Evolutionary conservation across 2,888 invertebrate species (phyloP).

Genomic region (Peribatodes rhomboidaria): DNA sequence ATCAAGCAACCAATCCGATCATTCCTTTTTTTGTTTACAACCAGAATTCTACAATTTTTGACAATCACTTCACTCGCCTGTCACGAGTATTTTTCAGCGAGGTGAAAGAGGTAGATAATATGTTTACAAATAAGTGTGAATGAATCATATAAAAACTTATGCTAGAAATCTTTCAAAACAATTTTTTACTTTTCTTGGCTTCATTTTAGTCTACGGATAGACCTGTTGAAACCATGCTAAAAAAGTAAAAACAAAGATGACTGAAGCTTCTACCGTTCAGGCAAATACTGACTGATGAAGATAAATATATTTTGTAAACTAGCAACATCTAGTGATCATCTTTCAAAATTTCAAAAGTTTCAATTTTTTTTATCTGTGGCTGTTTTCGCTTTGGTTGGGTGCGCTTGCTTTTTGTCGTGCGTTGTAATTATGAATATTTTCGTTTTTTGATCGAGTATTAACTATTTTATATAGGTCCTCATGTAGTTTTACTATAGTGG

Average conservation of each 20-base stretch:
- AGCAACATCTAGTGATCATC: slow-evolving; percentile 25
- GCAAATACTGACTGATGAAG: not conserved
- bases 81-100: no score
- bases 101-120: no score
- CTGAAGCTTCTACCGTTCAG: no score
- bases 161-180: no score
- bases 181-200: no score
- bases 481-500: slow-evolving; percentile 69
- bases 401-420: slow-evolving; percentile 78
- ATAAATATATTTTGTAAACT: not conserved
- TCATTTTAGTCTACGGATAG: no score
- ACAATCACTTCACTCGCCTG: no score
- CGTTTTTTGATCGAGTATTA: slow-evolving; percentile 65
- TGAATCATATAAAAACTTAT: no score
- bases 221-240: no score
- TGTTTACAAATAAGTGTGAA: no score
- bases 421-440: slow-evolving; percentile 75
- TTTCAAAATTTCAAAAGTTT: slow-evolving; percentile 44
- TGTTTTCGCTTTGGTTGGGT: slow-evolving; percentile 80
- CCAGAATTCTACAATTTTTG: no score
- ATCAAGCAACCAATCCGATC: slow-evolving; percentile 7
- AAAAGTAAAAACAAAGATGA: no score
- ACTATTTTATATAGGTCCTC: slow-evolving; percentile 55
- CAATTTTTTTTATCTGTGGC: slow-evolving; percentile 57
- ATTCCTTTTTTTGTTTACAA: not conserved